A percentile compares a stretch with the other conserved stretches of the same genome.
These are phyloP conservation scores for Maniola jurtina DNA, from an alignment of 1,140 invertebrate genomes.

Conservation along the genomic window DNA sequence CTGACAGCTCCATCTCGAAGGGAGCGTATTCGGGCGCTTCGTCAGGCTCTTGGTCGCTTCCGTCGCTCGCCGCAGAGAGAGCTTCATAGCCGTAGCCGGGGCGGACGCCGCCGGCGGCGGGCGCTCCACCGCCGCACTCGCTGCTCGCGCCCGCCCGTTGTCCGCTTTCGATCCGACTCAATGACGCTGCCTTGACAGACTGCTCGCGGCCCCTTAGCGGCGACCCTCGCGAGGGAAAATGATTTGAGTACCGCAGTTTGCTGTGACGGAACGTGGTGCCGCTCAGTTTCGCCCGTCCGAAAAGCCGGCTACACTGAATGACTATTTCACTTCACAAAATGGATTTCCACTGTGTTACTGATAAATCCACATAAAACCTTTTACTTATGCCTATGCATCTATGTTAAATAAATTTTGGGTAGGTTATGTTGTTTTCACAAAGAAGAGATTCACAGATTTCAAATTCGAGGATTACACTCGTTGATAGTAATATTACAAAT, in stretches of 20 bases:
- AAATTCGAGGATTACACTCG: neutral
- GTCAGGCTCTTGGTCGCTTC: conserved; percentile 63
- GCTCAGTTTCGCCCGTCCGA: conserved; percentile 17
- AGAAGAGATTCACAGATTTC: neutral
- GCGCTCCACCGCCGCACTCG: conserved; percentile 62
- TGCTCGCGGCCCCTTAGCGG: conserved; percentile 57
- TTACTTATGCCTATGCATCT: neutral
- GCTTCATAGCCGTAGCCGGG: conserved; percentile 70
- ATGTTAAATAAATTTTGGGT: neutral
- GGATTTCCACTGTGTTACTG: conserved; percentile 7
- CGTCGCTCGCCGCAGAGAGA: conserved; percentile 67
- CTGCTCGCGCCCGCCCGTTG: conserved; percentile 52
- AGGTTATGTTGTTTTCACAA: conserved; percentile 9
- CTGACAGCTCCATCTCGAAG: conserved; percentile 66
- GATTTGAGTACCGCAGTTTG: conserved; percentile 68
- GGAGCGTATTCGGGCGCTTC: conserved; percentile 61
- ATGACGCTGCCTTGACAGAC: conserved; percentile 61
- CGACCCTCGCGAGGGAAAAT: conserved; percentile 53
- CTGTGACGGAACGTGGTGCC: conserved; percentile 73
- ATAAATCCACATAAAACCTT: neutral
- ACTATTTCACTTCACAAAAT: conserved; percentile 19
- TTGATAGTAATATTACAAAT: neutral
- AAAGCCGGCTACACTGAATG: neutral
- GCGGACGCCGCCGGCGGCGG: conserved; percentile 60
- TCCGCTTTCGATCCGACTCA: conserved; percentile 60